These are phyloP conservation scores for Poecilia latipinna DNA, from an alignment of 2,113 vertebrate species.

Conservation along the genomic window DNA sequence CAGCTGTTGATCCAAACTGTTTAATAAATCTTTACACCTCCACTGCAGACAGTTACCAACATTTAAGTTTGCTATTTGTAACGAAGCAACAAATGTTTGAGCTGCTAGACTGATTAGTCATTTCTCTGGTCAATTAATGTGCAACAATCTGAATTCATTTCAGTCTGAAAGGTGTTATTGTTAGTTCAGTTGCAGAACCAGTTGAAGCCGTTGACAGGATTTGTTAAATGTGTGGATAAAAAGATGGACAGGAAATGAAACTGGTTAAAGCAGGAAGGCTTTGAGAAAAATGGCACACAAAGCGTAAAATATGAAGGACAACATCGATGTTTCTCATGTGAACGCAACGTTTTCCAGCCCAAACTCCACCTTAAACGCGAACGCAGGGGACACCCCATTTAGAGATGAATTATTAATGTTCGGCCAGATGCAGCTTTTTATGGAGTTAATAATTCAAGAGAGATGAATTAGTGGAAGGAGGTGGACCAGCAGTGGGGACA, in stretches of 20 bases:
- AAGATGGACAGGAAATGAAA: neutral
- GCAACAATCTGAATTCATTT: no score
- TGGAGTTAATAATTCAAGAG: conserved; percentile 80
- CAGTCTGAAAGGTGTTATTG: neutral
- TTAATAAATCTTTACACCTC: no score
- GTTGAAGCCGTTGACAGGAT: neutral
- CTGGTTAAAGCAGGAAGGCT: neutral
- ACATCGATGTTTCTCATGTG: conserved; percentile 19
- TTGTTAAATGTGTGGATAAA: neutral
- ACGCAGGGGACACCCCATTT: conserved; percentile 65
- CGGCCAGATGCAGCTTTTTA: conserved; percentile 79
- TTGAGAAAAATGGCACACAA: neutral
- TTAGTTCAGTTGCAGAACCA: neutral
- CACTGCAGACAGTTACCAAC: no score
- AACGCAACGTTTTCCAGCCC: conserved; percentile 7
- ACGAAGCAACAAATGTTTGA: no score
- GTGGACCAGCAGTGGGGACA: neutral
- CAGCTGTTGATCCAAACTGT: no score
- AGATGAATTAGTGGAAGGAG: conserved; percentile 40
- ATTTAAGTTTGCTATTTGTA: no score
- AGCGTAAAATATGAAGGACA: neutral
- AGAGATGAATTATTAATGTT: conserved; percentile 76
- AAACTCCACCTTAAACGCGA: conserved; percentile 6
- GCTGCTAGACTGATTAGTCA: no score
- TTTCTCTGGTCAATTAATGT: no score